Conservation (phyloP, 2,888 invertebrate genomes). For the Dicyrtomina minuta region DNA sequence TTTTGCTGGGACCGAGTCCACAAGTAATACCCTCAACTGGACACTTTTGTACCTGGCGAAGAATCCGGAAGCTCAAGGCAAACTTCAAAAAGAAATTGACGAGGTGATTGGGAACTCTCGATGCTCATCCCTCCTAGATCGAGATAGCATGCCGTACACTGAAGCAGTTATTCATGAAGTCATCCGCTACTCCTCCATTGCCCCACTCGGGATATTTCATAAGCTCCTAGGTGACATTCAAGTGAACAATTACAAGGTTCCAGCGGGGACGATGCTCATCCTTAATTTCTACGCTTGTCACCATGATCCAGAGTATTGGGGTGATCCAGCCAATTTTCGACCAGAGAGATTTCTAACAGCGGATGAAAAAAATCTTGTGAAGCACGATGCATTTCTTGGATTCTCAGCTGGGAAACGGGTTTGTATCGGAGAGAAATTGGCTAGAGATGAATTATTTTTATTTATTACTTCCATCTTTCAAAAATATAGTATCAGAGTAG, state of each 20-base stretch:
- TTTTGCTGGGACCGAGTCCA: conserved; percentile 41
- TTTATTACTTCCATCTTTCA: conserved; percentile 47
- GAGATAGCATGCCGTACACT: conserved; percentile 44
- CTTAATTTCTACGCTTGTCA: conserved; percentile 42
- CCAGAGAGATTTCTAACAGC: conserved; percentile 47
- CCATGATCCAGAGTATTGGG: conserved; percentile 45
- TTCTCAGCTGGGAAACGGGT: conserved; percentile 44
- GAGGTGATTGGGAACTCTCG: conserved; percentile 37
- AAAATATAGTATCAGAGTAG: conserved; percentile 38
- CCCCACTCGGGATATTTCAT: conserved; percentile 45
- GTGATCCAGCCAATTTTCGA: conserved; percentile 46
- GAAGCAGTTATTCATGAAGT: conserved; percentile 46
- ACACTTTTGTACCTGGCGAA: conserved; percentile 38
- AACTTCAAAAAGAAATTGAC: conserved; percentile 43
- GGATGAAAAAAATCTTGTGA: conserved; percentile 38
- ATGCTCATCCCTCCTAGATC: conserved; percentile 36
- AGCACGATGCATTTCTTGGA: conserved; percentile 46
- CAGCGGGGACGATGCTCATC: conserved; percentile 45
- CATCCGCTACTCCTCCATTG: conserved; percentile 39
- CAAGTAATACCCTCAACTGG: conserved; percentile 43
- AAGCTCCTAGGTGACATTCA: conserved; percentile 29
- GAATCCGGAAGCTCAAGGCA: conserved; percentile 41
- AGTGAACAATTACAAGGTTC: conserved; percentile 42
- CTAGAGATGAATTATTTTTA: conserved; percentile 45
- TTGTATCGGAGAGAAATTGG: conserved; percentile 45